Percentiles rank a stretch among this genome's conserved stretches.
phyloP scores from a whole-genome alignment of 2,888 invertebrate species.

The Thera obeliscata region DNA sequence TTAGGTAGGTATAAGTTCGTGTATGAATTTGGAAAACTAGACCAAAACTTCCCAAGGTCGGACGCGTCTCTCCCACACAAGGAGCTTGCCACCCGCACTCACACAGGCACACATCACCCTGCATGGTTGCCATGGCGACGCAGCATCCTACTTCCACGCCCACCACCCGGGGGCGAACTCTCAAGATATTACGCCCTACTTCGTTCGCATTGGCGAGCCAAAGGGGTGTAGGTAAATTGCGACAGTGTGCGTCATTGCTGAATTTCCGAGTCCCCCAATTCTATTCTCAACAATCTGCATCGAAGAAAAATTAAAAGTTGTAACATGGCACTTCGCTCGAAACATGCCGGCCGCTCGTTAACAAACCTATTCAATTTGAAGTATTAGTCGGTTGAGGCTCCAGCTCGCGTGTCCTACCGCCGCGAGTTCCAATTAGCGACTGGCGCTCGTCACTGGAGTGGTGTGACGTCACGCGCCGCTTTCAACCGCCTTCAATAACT shows the following conservation, averaged over 20 bases:
- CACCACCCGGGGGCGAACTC: slow-evolving; percentile 83
- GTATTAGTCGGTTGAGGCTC: slow-evolving; percentile 82
- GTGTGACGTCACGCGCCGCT: slow-evolving; percentile 81
- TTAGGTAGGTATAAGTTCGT: slow-evolving; percentile 34
- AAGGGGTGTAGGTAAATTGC: slow-evolving; percentile 75
- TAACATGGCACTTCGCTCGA: slow-evolving; percentile 54
- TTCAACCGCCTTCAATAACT: slow-evolving; percentile 81
- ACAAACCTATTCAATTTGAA: slow-evolving; percentile 81
- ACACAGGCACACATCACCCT: slow-evolving; percentile 61
- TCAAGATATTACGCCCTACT: slow-evolving; percentile 83
- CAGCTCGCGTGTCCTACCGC: slow-evolving; percentile 79
- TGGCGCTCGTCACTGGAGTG: slow-evolving; percentile 79
- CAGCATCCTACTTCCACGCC: slow-evolving; percentile 86
- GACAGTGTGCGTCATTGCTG: slow-evolving; percentile 65
- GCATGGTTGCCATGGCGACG: slow-evolving; percentile 85
- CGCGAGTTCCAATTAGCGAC: slow-evolving; percentile 83
- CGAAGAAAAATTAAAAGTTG: slow-evolving; percentile 52
- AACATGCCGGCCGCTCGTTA: slow-evolving; percentile 81
- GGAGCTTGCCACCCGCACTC: slow-evolving; percentile 56
- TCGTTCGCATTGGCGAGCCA: slow-evolving; percentile 81
- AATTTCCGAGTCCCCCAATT: slow-evolving; percentile 62
- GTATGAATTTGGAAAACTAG: slow-evolving; percentile 59
- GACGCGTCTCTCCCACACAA: slow-evolving; percentile 52
- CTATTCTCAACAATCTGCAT: slow-evolving; percentile 55
- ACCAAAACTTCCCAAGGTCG: slow-evolving; percentile 80